Percentiles rank a stretch among this genome's conserved stretches.
Evolutionary conservation across 2,888 invertebrate species (phyloP).

Genomic region (Nemotelus nigrinus): DNA sequence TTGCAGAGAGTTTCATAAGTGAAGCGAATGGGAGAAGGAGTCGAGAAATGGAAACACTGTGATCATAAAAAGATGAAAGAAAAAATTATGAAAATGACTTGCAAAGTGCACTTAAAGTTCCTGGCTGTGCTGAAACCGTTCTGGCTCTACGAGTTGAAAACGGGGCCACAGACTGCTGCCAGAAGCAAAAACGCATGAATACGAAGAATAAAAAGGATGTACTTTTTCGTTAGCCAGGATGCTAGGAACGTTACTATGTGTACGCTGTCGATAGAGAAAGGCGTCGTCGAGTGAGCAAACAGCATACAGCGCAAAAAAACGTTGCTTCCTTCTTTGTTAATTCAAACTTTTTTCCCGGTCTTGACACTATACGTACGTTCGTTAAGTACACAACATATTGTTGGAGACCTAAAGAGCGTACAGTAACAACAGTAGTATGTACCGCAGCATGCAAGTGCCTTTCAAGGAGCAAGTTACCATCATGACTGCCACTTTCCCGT

Average conservation of each 20-base stretch:
- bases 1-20: neutral
- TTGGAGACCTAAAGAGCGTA: constrained; percentile 4
- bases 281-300: constrained; percentile 10
- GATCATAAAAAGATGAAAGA: constrained; percentile 39
- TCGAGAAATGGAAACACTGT: constrained; percentile 23
- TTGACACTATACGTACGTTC: constrained; percentile 9
- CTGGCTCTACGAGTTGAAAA: neutral
- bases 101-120: constrained; percentile 44
- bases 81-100: constrained; percentile 45
- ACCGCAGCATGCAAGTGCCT: neutral
- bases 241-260: neutral
- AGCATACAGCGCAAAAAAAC: neutral
- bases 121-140: constrained; percentile 17
- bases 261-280: too few relatives aligned
- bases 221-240: neutral
- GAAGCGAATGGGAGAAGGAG: neutral
- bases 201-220: neutral
- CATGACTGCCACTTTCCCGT: neutral
- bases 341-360: constrained; percentile 28
- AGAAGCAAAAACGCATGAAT: neutral
- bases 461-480: constrained; percentile 2
- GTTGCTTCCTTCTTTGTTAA: neutral
- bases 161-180: neutral
- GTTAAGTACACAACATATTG: constrained; percentile 24
- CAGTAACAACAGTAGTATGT: too few relatives aligned